phyloP scores from a whole-genome alignment of 2,113 vertebrate genomes.

The Chloroceryle aenea region DNA sequence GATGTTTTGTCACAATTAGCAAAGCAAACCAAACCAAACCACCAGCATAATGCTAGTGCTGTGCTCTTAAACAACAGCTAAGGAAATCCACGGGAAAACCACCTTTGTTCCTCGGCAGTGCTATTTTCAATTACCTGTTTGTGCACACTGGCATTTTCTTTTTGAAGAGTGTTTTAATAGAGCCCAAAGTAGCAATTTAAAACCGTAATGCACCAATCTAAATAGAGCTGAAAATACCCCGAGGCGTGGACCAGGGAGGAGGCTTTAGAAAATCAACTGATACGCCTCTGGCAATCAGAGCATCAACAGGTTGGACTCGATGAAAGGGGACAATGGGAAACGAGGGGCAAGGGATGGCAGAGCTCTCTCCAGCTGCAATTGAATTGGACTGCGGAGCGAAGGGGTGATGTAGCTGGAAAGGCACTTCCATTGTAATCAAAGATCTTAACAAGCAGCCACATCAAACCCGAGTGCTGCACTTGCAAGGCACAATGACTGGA shows the following conservation, averaged over 20 bases:
- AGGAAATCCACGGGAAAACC: not conserved
- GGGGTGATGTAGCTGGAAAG: not conserved
- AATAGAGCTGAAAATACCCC: conserved; percentile 33
- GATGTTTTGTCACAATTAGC: not conserved
- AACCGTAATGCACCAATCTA: conserved; percentile 34
- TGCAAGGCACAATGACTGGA: not conserved
- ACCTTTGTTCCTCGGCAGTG: not conserved
- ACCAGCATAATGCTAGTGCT: not conserved
- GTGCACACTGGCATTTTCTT: conserved; percentile 47
- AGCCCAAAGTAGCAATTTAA: conserved; percentile 48
- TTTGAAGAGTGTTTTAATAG: conserved; percentile 53
- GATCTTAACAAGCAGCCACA: not conserved
- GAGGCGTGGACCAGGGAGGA: not conserved
- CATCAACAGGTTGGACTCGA: conserved; percentile 17
- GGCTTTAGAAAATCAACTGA: conserved; percentile 47
- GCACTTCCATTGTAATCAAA: not conserved
- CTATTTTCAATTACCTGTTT: conserved; percentile 49
- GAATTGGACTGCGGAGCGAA: not conserved
- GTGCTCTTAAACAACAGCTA: not conserved
- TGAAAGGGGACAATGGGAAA: not conserved
- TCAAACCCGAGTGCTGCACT: not conserved
- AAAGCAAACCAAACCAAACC: not conserved
- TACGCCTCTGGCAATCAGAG: not conserved
- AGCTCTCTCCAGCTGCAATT: not conserved
- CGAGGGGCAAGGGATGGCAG: not conserved